Conservation (phyloP, 2,797 vertebrate genomes). For the Falco berigora region DNA sequence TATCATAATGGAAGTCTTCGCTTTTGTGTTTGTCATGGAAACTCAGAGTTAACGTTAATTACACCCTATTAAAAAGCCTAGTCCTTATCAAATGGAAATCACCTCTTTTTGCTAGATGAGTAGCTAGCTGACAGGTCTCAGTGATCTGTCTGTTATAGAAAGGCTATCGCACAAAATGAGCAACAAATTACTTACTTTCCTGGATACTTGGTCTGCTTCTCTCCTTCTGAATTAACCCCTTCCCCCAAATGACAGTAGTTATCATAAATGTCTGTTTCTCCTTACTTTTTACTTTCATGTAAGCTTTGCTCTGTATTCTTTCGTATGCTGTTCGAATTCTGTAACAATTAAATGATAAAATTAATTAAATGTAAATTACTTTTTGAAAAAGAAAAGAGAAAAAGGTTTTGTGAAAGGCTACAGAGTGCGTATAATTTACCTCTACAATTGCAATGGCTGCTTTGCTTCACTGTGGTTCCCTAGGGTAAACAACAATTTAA, state of each 20-base stretch:
- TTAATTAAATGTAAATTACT: conserved; percentile 56
- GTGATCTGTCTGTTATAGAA: not conserved
- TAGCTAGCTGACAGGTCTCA: not conserved
- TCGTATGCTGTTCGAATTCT: conserved; percentile 11
- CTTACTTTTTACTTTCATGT: not conserved
- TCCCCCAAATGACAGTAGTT: not conserved
- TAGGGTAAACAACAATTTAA: conserved; percentile 33
- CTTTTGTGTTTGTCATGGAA: conserved; percentile 38
- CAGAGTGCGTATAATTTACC: not conserved
- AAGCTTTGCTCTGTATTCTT: not conserved
- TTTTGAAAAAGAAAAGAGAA: conserved; percentile 9
- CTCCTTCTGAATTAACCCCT: not conserved
- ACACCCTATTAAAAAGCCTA: not conserved
- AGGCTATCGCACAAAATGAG: not conserved
- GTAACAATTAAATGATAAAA: conserved; percentile 56
- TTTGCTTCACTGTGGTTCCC: conserved; percentile 5
- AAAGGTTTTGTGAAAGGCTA: not conserved
- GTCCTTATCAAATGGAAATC: conserved; percentile 45
- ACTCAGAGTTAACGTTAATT: conserved; percentile 20
- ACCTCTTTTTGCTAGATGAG: not conserved
- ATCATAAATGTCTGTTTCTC: not conserved
- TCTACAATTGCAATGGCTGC: not conserved
- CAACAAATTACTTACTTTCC: not conserved
- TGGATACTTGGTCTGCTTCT: not conserved
- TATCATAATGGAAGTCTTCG: not conserved